phyloP scores from a whole-genome alignment of 2,113 vertebrate genomes.

The Pampusana beccarii region DNA sequence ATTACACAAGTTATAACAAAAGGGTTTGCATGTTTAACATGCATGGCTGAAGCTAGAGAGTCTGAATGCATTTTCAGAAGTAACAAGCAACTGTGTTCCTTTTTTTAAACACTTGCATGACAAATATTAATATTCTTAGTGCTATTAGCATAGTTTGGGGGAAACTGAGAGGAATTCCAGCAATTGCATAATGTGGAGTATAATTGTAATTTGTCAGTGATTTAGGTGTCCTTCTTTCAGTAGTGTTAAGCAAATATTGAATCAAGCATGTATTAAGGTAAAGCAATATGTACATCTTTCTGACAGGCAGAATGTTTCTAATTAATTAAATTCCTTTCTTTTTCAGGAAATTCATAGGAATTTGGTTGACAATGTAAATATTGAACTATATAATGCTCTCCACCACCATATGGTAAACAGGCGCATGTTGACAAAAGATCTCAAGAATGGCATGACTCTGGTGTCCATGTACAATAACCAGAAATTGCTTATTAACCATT shows the following conservation, averaged over 20 bases:
- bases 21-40: background rate
- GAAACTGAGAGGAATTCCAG: background rate
- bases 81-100: background rate
- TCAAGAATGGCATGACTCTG: constrained; percentile 88
- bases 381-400: constrained; percentile 92
- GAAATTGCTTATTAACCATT: constrained; percentile 90
- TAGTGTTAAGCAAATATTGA: background rate
- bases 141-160: background rate
- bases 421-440: constrained; percentile 92
- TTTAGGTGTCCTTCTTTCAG: background rate
- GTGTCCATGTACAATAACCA: constrained; percentile 91
- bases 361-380: constrained; percentile 93
- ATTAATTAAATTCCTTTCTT: background rate
- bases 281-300: background rate
- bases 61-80: background rate
- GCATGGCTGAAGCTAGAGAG: background rate
- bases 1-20: background rate
- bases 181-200: background rate
- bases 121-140: background rate
- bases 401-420: constrained; percentile 95
- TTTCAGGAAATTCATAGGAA: constrained; percentile 80
- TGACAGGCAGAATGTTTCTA: background rate
- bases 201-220: background rate
- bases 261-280: background rate
- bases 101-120: background rate